These are phyloP conservation scores for Homarus gammarus DNA, from an alignment of 2,888 invertebrate genomes.

Conservation along the genomic window DNA sequence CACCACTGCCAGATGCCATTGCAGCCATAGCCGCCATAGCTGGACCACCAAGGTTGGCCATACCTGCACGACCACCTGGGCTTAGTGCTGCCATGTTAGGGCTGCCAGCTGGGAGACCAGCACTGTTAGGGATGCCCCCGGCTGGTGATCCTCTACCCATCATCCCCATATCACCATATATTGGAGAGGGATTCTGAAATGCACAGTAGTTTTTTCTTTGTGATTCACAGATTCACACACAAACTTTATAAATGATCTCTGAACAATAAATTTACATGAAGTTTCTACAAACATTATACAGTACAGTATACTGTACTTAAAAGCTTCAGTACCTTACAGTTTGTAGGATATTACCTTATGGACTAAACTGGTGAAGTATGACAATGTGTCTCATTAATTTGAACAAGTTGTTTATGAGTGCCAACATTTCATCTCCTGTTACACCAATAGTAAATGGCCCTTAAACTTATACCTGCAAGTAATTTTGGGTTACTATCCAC, in stretches of 20 bases:
- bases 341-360: no score
- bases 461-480: no score
- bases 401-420: no score
- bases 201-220: not conserved
- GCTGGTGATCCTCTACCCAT: conserved; percentile 64
- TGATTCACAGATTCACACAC: not conserved
- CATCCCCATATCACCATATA: conserved; percentile 70
- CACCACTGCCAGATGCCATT: conserved; percentile 70
- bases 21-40: conserved; percentile 76
- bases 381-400: no score
- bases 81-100: conserved; percentile 68
- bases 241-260: not conserved
- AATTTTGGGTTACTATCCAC: no score
- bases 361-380: no score
- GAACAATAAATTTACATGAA: not conserved
- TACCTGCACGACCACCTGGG: conserved; percentile 63
- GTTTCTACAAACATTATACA: not conserved
- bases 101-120: conserved; percentile 44
- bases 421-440: no score
- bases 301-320: conserved; percentile 12
- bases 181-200: conserved; percentile 71
- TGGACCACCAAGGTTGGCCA: conserved; percentile 71
- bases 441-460: no score
- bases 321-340: no score
- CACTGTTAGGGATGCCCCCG: conserved; percentile 45